Evolutionary conservation across 2,797 vertebrate species (phyloP).

Genomic region (Tarsius wallacei): DNA sequence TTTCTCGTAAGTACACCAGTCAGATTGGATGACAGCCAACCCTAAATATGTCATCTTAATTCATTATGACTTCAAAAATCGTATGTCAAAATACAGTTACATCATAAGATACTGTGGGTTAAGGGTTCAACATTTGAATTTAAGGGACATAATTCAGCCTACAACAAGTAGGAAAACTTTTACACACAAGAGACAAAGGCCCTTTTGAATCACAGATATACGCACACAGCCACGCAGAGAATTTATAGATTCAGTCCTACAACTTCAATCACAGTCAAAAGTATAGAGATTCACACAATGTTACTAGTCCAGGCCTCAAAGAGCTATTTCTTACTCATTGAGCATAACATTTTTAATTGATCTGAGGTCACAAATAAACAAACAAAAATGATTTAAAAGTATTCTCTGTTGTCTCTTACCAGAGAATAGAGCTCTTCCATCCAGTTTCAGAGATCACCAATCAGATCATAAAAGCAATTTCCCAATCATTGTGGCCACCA

Average conservation of each 20-base stretch:
- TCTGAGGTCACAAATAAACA: neutral
- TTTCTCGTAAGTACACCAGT: neutral
- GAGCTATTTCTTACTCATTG: neutral
- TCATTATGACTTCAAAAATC: neutral
- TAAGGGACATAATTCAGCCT: neutral
- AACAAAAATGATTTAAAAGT: neutral
- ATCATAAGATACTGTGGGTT: neutral
- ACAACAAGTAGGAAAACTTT: neutral
- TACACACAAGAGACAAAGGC: neutral
- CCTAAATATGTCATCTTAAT: neutral
- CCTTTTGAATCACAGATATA: fast-evolving
- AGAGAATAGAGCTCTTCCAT: neutral
- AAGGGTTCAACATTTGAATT: neutral
- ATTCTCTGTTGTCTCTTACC: neutral
- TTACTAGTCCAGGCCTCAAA: neutral
- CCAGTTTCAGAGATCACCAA: neutral
- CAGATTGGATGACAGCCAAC: no score
- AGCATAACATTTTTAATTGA: neutral
- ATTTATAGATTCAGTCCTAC: neutral
- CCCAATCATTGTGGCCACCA: neutral
- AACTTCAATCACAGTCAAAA: neutral
- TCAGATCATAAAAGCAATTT: neutral
- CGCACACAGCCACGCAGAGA: neutral
- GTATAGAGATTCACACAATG: neutral
- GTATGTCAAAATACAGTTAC: neutral